Base-by-base conservation (phyloP, 2,113 vertebrate genomes). In the Spea multiplicata region DNA sequence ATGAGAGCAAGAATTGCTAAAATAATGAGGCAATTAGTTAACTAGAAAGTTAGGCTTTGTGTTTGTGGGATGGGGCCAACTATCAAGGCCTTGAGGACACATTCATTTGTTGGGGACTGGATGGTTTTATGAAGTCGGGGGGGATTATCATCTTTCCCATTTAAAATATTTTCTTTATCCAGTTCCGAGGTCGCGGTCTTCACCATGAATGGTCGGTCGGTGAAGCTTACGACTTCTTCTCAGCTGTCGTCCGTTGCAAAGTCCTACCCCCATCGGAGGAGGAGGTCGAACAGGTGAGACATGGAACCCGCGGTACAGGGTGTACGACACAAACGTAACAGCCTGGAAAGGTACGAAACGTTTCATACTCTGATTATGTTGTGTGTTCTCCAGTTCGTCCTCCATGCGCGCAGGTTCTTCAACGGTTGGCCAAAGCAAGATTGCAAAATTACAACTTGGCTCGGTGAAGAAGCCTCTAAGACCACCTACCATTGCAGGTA, bases 151-250 rank as follows among this genome's bases (percentile, higher is more conserved):
- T 30, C 10, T 59, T 13, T 8, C 3, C 4, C 55, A 13, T 59
- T 59, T 59, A 13, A 59, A 9, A 8, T 59, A 13, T 66, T 47
- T 49, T 48, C 4, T 53, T 48, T 17, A 30, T 30, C n/a, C 70
- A 80, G 77, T 48, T 73, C 71, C 3, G 71, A 67, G 8, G 65
- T 73, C 48, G 62, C 77, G 47, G 77, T 80, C 5, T 80, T 80
- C 13, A 66, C 49, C 62, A 73, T 64, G 17, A 79, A 65, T 48
- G 76, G 59, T 5, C 76, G 52, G 7, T 71, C 76, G 17, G 68
- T 71, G 44, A 79, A 66, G 6, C 44, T 8, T 12, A 6, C 62
- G 16, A 67, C 14, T 8, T 45, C 70, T 53, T 16, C n/a, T 55
- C 53, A 52, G 47, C 6, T 53, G n/a, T 10, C 30, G 5, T 49